phyloP scores from a whole-genome alignment of 1,140 invertebrate genomes.

The Patella vulgata region DNA sequence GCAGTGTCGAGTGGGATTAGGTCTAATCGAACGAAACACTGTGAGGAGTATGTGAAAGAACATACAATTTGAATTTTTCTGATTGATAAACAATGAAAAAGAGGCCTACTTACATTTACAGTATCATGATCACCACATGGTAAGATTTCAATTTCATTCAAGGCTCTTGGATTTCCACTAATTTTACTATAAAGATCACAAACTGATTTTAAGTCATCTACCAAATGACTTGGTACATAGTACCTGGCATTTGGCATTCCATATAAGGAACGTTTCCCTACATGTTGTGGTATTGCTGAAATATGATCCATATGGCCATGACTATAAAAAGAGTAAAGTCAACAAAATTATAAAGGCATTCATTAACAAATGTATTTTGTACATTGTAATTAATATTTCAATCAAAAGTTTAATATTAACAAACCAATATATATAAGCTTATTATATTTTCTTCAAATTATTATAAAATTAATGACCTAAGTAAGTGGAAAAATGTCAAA shows the following conservation, averaged over 20 bases:
- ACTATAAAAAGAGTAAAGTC: conserved; percentile 24
- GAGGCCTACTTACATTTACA: conserved; percentile 44
- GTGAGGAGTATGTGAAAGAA: too few species aligned
- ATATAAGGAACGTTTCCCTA: conserved; percentile 39
- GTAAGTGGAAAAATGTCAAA: too few species aligned
- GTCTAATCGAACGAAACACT: too few species aligned
- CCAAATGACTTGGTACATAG: conserved; percentile 41
- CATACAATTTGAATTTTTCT: too few species aligned
- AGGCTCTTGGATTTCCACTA: conserved; percentile 20
- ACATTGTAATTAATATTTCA: too few species aligned
- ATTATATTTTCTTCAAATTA: not conserved
- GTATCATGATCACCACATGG: conserved; percentile 25
- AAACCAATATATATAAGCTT: too few species aligned
- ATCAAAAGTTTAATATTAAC: not conserved
- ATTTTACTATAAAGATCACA: conserved; percentile 27
- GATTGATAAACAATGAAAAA: not conserved
- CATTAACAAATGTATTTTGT: too few species aligned
- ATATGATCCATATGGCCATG: conserved; percentile 60
- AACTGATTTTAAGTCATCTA: conserved; percentile 32
- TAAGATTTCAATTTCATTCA: conserved; percentile 32
- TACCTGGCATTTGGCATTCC: conserved; percentile 41
- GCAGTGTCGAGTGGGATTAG: too few species aligned
- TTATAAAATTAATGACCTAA: too few species aligned
- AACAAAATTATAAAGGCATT: not conserved
- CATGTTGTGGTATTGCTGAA: conserved; percentile 47